Base-by-base conservation (phyloP, 1,140 invertebrate genomes). In the Eciton burchellii region DNA sequence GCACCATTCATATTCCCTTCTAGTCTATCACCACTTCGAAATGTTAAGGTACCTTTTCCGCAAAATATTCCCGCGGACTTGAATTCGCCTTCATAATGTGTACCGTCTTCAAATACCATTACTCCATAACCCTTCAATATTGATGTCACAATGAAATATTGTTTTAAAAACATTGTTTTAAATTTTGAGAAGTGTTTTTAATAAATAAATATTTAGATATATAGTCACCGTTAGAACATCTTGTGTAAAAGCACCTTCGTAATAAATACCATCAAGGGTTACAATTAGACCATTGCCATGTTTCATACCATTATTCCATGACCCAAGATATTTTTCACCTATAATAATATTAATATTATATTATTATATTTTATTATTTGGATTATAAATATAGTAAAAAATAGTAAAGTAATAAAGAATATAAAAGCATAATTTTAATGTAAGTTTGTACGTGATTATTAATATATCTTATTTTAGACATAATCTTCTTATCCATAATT, bases 301-400 rank as follows among this genome's bases (percentile, higher is more conserved):
- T 82, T 97, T 96, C 90, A 96, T 95, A 91, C 97, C 97, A 77
- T 98, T 97, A 71, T 93, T 95, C 97, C 98, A 98, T 91, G 96
- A 96, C 16, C 98, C 98, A 89, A 98, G 95, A 93, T 98, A 98
- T 92, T 98, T 98, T 92, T 98, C 97, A 26, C 97, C 98, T 96
- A 54, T 16, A 91, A 90, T 86, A 84, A 84, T 49, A 71, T 26
- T n/a, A n/a, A n/a, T n/a, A n/a, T n/a, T n/a, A n/a, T n/a, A n/a
- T n/a, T n/a, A n/a, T n/a, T n/a, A n/a, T n/a, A n/a, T n/a, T n/a
- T n/a, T n/a, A n/a, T n/a, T n/a, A n/a, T n/a, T n/a, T 57, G 0
- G 43, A 54, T 56, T 29, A 56, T 68, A 84, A 73, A 74, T 24
- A 5, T 21, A 12, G n/a, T n/a, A n/a, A n/a, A n/a, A n/a, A n/a